phyloP scores from a whole-genome alignment of 2,888 invertebrate genomes.

The Chymomyza amoena region DNA sequence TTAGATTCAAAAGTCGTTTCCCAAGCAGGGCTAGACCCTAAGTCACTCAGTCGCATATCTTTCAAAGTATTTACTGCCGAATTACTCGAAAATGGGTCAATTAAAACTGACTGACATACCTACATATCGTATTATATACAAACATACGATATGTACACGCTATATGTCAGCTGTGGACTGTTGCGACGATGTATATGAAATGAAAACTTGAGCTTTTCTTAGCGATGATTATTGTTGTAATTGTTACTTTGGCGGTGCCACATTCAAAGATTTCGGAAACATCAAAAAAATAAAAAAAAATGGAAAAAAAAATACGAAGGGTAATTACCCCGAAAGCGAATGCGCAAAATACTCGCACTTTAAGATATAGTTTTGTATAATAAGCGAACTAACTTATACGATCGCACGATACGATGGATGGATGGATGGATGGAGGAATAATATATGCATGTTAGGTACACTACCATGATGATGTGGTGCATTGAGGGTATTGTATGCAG shows the following conservation, averaged over 20 bases:
- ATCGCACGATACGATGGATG: neutral
- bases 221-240: neutral
- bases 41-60: too few relatives aligned
- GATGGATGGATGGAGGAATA: neutral
- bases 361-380: neutral
- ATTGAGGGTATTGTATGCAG: constrained; percentile 7
- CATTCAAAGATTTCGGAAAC: neutral
- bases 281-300: neutral
- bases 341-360: neutral
- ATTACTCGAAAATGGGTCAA: too few relatives aligned
- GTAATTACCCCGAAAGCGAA: constrained; percentile 3
- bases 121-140: too few relatives aligned
- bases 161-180: too few relatives aligned
- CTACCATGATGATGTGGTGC: neutral
- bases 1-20: too few relatives aligned
- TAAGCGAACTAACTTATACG: neutral
- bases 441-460: neutral
- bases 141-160: too few relatives aligned
- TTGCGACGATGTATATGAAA: too few relatives aligned
- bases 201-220: neutral
- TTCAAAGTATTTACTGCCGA: too few relatives aligned
- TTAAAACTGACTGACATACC: too few relatives aligned
- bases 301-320: neutral
- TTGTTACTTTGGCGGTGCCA: neutral
- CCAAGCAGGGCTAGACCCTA: too few relatives aligned